phyloP scores from a whole-genome alignment of 2,113 vertebrate genomes.

The Hippocampus zosterae region DNA sequence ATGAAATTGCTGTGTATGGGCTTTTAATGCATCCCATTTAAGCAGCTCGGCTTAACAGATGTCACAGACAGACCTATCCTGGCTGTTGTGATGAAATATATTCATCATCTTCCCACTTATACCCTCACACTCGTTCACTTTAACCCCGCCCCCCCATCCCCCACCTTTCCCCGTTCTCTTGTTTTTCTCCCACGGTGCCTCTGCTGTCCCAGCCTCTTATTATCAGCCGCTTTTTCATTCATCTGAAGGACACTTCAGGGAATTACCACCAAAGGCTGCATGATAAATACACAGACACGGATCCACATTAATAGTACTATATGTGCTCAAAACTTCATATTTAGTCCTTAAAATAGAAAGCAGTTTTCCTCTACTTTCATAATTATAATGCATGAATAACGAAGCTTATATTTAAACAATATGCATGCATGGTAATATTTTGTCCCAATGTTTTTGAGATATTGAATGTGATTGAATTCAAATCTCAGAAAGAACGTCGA shows the following conservation, averaged over 20 bases:
- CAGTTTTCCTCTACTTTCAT: neutral
- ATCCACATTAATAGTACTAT: conserved; percentile 10
- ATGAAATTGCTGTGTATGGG: conserved; percentile 65
- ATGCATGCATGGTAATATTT: too few relatives aligned
- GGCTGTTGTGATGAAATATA: conserved; percentile 69
- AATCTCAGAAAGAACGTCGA: too few relatives aligned
- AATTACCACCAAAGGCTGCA: conserved; percentile 20
- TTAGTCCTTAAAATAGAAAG: neutral
- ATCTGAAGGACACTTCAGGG: conserved; percentile 36
- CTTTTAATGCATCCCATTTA: conserved; percentile 73
- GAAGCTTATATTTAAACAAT: neutral
- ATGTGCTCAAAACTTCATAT: conserved; percentile 2
- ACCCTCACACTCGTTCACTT: conserved; percentile 40
- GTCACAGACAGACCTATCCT: conserved; percentile 66
- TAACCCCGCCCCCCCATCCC: conserved; percentile 13
- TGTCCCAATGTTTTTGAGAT: neutral
- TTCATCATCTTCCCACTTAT: conserved; percentile 69
- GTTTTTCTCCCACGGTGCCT: conserved; percentile 31
- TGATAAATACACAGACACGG: conserved; percentile 9
- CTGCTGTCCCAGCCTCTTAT: conserved; percentile 22
- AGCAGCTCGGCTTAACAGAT: conserved; percentile 64
- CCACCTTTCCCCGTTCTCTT: conserved; percentile 30
- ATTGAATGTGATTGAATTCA: neutral
- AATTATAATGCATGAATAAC: neutral
- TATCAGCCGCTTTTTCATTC: conserved; percentile 27